These are phyloP conservation scores for Blastomussa wellsi DNA, from an alignment of 92 coral and sea anemone genomes.

Conservation along the genomic window DNA sequence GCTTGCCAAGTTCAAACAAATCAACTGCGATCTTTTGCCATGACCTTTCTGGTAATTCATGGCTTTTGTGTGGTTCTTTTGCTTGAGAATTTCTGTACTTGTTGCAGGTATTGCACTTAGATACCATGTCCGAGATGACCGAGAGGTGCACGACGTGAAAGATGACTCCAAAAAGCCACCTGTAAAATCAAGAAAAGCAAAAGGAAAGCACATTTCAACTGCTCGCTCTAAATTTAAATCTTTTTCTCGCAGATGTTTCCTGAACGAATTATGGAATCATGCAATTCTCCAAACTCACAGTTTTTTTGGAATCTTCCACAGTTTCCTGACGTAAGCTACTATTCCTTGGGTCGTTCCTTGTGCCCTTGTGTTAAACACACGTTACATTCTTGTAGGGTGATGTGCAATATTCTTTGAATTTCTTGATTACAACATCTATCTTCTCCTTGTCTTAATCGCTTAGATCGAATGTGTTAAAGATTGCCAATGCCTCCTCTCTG, in stretches of 20 bases:
- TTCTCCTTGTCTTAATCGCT: constrained; percentile 32
- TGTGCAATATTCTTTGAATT: constrained; percentile 48
- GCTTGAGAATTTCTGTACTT: constrained; percentile 6
- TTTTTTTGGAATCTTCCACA: constrained; percentile 27
- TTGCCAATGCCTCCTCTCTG: constrained; percentile 43
- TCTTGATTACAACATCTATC: constrained; percentile 31
- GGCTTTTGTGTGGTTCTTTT: constrained; percentile 22
- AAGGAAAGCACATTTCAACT: constrained; percentile 30
- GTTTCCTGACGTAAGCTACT: constrained; percentile 31
- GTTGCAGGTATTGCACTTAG: constrained; percentile 2
- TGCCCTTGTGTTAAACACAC: constrained; percentile 45
- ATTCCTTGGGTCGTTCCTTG: constrained; percentile 41
- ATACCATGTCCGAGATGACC: not conserved
- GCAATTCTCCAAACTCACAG: constrained; percentile 45
- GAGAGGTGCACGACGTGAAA: too few species aligned
- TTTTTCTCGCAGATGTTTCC: constrained; percentile 9
- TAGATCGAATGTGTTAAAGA: constrained; percentile 37
- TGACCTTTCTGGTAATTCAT: constrained; percentile 15
- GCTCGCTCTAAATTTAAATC: constrained; percentile 24
- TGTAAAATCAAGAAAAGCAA: too few species aligned
- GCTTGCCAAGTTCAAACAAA: constrained; percentile 25
- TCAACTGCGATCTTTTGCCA: constrained; percentile 31
- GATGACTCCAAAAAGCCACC: too few species aligned
- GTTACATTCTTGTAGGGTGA: constrained; percentile 45
- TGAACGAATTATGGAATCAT: constrained; percentile 17